phyloP scores from a whole-genome alignment of 2,113 vertebrate genomes.

The Carlito syrichta region DNA sequence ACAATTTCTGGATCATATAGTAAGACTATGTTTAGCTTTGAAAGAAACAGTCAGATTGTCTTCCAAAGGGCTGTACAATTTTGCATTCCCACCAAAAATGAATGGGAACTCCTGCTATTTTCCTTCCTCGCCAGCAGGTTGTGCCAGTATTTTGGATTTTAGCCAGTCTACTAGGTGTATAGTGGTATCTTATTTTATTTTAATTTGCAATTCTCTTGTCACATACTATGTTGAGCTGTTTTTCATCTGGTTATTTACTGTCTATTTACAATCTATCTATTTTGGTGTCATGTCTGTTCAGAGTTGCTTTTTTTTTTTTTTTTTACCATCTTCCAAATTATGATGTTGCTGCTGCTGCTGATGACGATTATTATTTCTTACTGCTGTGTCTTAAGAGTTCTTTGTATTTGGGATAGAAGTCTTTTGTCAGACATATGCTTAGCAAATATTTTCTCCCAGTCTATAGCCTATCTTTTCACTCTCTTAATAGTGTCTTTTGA shows the following conservation, averaged over 20 bases:
- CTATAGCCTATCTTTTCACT: background rate
- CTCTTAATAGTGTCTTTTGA: background rate
- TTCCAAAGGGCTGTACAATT: background rate
- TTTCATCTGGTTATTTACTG: background rate
- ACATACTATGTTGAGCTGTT: background rate
- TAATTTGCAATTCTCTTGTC: background rate
- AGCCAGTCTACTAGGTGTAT: background rate
- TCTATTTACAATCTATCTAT: background rate
- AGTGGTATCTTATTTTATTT: background rate
- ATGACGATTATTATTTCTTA: too few species aligned
- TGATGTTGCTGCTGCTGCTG: too few species aligned
- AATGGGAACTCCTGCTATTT: background rate
- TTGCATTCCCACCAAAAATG: background rate
- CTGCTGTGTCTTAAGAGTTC: background rate
- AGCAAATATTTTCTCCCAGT: background rate
- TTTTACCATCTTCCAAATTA: too few species aligned
- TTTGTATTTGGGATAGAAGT: background rate
- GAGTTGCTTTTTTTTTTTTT: background rate
- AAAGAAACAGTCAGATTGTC: background rate
- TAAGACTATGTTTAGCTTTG: background rate
- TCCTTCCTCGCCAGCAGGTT: background rate
- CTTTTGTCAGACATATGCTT: background rate
- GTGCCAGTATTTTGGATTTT: background rate
- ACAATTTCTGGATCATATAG: background rate
- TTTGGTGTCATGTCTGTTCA: background rate